Evolutionary conservation across 2,113 vertebrate genomes (phyloP), one percentile per base, ranked within the genome.

Genomic region (Aspiorhynchus laticeps): DNA sequence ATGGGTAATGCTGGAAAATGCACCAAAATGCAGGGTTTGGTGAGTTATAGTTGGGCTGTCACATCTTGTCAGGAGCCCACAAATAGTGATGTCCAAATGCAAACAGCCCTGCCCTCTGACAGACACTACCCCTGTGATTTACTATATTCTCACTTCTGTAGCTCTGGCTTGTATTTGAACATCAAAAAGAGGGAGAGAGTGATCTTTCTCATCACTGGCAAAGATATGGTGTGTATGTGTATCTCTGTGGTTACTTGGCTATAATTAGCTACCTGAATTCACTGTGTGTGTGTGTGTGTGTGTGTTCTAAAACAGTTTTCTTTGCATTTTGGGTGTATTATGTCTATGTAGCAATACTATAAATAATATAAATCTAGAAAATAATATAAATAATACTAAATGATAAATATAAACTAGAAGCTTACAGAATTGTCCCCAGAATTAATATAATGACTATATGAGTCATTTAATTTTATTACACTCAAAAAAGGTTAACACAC

Each of bases 1-100:
- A 95, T 93, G 94, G 95, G 95, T 95, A 95, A 95, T 96, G 95
- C 94, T 94, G 93, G 96, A 96, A 96, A 96, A 94, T 94, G 91
- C 92, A 94, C 92, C 92, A 93, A 95, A 91, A 95, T 93, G 91
- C 88, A 86, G 90, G 91, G 91, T 94, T 95, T 89, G 93, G 90
- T 94, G 92, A 94, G 93, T 93, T 93, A 91, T 93, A 95, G 91
- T 93, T 80, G 90, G 88, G 89, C 93, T 95, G 95, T 95, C 95
- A 95, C 93, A 94, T 95, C 95, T 93, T 83, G 93, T 96, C 94
- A 95, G 91, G 89, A 91, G 46, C 86, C 90, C 90, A 96, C 94
- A 96, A 96, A 95, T 90, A 92, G 89, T 96, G 95, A 95, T 90
- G 89, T 91, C 92, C 92, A 90, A 92, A 92, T 88, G 89, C 88